Conservation (phyloP, 2,888 invertebrate species). For the Thera obeliscata region DNA sequence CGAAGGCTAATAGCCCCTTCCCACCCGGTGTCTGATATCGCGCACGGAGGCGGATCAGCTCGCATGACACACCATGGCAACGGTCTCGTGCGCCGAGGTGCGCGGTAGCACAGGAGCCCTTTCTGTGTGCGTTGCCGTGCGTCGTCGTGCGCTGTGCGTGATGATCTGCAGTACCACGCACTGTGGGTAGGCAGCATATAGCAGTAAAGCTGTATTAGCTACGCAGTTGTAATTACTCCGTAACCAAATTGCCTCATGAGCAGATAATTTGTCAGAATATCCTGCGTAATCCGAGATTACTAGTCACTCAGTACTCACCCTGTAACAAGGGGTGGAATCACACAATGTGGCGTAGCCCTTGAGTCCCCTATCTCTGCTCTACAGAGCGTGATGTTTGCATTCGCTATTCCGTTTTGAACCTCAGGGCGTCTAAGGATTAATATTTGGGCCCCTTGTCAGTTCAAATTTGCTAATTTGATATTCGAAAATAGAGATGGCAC, state of each 20-base stretch:
- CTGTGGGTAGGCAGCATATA: too few species aligned
- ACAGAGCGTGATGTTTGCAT: not conserved
- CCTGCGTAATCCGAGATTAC: constrained; percentile 1
- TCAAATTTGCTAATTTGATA: not conserved
- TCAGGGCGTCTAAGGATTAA: constrained; percentile 1
- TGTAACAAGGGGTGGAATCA: constrained; percentile 3
- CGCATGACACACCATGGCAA: too few species aligned
- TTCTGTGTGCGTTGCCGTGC: too few species aligned
- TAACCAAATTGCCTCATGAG: not conserved
- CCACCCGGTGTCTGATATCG: too few species aligned
- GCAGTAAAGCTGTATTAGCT: too few species aligned
- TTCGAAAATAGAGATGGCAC: not conserved
- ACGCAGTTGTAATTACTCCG: not conserved
- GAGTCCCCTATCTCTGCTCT: not conserved
- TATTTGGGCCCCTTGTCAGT: not conserved
- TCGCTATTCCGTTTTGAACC: not conserved
- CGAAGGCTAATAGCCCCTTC: too few species aligned
- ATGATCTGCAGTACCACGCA: too few species aligned
- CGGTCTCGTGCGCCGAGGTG: too few species aligned
- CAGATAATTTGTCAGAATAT: not conserved
- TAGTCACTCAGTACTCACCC: constrained; percentile 2
- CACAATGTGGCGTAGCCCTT: not conserved
- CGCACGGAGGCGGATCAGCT: too few species aligned
- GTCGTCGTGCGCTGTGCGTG: too few species aligned
- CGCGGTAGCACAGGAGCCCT: too few species aligned